Percentiles rank a stretch among this genome's conserved stretches.
Conservation (phyloP, 2,113 vertebrate species). For the Rhagologus leucostigma region DNA sequence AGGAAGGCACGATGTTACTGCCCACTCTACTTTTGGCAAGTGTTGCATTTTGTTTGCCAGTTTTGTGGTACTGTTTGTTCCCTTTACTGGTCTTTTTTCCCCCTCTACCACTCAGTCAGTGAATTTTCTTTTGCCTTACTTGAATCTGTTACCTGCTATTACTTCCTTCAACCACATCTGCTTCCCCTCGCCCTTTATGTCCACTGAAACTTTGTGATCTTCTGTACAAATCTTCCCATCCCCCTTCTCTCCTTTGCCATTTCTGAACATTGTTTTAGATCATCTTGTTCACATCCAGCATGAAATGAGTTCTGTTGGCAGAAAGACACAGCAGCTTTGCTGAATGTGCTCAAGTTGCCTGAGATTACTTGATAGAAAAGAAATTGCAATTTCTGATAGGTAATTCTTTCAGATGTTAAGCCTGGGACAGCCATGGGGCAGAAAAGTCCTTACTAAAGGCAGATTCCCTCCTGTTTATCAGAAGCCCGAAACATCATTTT, state of each 20-base stretch:
- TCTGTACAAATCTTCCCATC: background rate
- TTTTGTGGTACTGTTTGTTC: background rate
- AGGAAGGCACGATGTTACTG: background rate
- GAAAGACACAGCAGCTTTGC: background rate
- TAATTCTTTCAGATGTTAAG: background rate
- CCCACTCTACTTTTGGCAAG: background rate
- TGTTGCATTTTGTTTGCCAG: background rate
- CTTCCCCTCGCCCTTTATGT: background rate
- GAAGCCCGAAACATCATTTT: background rate
- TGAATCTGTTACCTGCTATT: background rate
- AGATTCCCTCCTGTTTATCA: background rate
- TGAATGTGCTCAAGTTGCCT: background rate
- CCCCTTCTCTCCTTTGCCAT: background rate
- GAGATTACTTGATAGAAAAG: constrained; percentile 3
- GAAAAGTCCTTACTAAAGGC: background rate
- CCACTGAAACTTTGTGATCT: background rate
- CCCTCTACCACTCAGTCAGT: background rate
- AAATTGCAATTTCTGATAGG: background rate
- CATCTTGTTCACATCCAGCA: background rate
- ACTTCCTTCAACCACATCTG: background rate
- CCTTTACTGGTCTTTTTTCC: background rate
- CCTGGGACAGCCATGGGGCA: background rate
- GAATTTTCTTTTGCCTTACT: background rate
- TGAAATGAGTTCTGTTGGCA: background rate
- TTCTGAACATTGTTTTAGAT: background rate